Base-by-base conservation (phyloP, 2,797 vertebrate genomes). In the Clangula hyemalis region DNA sequence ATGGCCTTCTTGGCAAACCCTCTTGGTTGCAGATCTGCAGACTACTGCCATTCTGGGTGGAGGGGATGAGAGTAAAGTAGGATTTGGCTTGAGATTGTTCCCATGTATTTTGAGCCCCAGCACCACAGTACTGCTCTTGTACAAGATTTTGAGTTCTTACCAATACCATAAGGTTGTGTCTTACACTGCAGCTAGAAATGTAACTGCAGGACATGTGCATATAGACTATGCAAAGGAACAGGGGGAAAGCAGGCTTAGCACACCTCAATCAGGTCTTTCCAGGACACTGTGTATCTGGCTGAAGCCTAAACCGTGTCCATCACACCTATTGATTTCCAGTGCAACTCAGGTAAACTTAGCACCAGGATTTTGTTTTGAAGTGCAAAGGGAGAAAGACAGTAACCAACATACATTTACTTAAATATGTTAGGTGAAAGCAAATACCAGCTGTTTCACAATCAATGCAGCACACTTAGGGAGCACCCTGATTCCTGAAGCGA, bases 271-370 rank as follows among this genome's bases (percentile, higher is more conserved):
- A 57, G 53, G n/a, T 73, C 76, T 76, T 89, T 30, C 15, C 47
- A 43, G 58, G 51, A 16, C 56, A 43, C 62, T 49, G 71, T n/a
- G 6, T 66, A 15, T 27, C 47, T 64, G 30, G 39, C 74, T 71
- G 39, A 66, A 74, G 34, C 53, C 74, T 57, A 41, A 51, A 22
- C n/a, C 0, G 0, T 54, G 47, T 25, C 85, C 13, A 5, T 14
- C 16, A 51, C 28, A 51, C 12, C 49, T 73, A 19, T 22, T 80
- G 64, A 62, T 89, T 89, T 77, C 87, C 61, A 80, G 1, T 36
- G 25, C 61, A 80, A 47, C 89, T 87, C 92, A 80, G 87, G 86
- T 89, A 95, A 77, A 72, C 18, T 39, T 39, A 79, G 56, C 60
- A 60, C 30, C 20, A 25, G 41, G 77, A 61, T 43, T 90, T 88